Conservation (phyloP, 2,113 vertebrate species). For the Onychorhynchus coronatus region DNA sequence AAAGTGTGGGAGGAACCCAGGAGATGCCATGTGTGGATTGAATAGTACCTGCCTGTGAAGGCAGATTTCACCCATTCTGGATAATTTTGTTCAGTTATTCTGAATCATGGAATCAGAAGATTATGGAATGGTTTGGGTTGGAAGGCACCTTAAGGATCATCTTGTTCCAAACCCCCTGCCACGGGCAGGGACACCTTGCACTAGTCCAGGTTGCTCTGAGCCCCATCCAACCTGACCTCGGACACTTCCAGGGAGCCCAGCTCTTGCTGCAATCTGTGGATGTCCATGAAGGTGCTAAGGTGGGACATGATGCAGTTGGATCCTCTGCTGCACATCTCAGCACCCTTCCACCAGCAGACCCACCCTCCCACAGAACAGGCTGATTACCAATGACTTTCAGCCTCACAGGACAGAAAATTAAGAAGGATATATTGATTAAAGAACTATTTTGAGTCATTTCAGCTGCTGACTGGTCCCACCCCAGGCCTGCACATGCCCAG, state of each 20-base stretch:
- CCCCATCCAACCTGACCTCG: background rate
- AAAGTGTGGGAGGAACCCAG: background rate
- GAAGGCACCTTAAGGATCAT: background rate
- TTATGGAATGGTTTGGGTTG: rapidly evolving
- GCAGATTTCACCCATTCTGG: background rate
- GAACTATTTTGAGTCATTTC: background rate
- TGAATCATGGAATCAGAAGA: background rate
- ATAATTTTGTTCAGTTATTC: background rate
- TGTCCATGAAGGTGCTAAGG: background rate
- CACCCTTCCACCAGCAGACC: background rate
- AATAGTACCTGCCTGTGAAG: background rate
- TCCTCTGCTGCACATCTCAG: background rate
- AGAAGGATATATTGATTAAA: background rate
- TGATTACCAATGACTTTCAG: background rate
- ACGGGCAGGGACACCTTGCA: background rate
- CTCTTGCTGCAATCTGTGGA: background rate
- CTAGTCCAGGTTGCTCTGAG: background rate
- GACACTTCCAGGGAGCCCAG: background rate
- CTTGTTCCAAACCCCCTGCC: background rate
- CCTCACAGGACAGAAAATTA: background rate
- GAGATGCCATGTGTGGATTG: too few relatives aligned
- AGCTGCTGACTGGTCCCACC: background rate
- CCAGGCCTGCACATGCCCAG: background rate
- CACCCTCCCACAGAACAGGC: background rate
- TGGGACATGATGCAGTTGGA: background rate